phyloP scores from a whole-genome alignment of 2,888 invertebrate genomes.

The Trachelus tabidus region DNA sequence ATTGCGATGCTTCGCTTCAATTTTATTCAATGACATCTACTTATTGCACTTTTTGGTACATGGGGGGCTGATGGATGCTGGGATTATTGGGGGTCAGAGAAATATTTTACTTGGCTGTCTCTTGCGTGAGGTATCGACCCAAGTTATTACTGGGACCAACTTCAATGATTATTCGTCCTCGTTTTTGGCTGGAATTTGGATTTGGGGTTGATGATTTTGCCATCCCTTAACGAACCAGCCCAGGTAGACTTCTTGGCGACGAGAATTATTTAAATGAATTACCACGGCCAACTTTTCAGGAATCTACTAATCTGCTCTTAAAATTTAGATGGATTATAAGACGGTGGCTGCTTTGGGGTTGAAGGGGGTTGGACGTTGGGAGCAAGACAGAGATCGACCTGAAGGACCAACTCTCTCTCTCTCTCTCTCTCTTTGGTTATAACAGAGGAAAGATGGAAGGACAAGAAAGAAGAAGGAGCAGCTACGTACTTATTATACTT shows the following conservation, averaged over 20 bases:
- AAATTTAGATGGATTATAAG: conserved; percentile 65
- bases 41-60: no score
- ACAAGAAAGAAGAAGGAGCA: conserved; percentile 13
- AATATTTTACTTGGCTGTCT: no score
- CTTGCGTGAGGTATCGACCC: no score
- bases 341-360: conserved; percentile 27
- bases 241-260: conserved; percentile 39
- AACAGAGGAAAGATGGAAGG: conserved; percentile 19
- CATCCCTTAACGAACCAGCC: background rate
- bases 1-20: conserved; percentile 16
- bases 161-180: no score
- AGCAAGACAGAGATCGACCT: background rate
- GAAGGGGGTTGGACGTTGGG: background rate
- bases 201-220: no score
- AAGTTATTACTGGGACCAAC: no score
- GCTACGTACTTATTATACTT: conserved; percentile 55
- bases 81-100: no score
- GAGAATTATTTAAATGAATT: conserved; percentile 64
- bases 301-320: conserved; percentile 59
- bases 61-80: no score
- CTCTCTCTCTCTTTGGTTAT: no score
- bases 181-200: no score
- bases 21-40: no score
- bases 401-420: no score
- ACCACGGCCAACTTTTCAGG: conserved; percentile 55